Conservation (phyloP, 1,140 invertebrate species). For the Brachionus angularis region DNA sequence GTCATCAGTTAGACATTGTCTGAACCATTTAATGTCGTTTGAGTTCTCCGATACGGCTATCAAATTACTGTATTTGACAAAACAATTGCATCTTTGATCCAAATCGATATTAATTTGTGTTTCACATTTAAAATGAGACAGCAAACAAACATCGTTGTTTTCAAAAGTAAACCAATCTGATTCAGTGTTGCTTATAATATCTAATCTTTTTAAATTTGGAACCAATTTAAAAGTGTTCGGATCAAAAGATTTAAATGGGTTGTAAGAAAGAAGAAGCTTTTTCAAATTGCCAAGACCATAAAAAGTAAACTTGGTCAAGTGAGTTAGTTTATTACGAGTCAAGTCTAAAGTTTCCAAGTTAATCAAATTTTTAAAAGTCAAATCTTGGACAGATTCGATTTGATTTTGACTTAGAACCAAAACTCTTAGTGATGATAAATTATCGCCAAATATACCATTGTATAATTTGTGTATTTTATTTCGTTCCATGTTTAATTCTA, state of each 20-base stretch:
- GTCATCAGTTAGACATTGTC: neutral
- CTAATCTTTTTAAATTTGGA: neutral
- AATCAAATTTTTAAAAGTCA: neutral
- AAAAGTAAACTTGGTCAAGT: constrained; percentile 1
- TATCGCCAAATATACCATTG: neutral
- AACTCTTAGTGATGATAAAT: neutral
- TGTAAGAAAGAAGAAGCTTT: constrained; percentile 7
- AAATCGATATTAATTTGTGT: constrained; percentile 22
- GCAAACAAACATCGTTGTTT: constrained; percentile 19
- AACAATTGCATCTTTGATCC: constrained; percentile 38
- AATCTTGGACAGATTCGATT: neutral
- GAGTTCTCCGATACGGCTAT: neutral
- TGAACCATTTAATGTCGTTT: neutral
- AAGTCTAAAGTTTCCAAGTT: constrained; percentile 17
- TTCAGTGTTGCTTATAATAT: constrained; percentile 19
- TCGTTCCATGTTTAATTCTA: neutral
- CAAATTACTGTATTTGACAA: constrained; percentile 36
- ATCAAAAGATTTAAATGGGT: constrained; percentile 29
- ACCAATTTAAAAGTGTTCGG: neutral
- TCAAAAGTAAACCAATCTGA: constrained; percentile 39
- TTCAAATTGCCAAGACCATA: neutral
- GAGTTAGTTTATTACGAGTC: neutral
- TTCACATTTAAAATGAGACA: constrained; percentile 31
- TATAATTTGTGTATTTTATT: neutral
- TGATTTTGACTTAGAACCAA: constrained; percentile 4